Evolutionary conservation across 2,797 vertebrate species (phyloP), one percentile per base, ranked within the genome.

Genomic region (Falco peregrinus): DNA sequence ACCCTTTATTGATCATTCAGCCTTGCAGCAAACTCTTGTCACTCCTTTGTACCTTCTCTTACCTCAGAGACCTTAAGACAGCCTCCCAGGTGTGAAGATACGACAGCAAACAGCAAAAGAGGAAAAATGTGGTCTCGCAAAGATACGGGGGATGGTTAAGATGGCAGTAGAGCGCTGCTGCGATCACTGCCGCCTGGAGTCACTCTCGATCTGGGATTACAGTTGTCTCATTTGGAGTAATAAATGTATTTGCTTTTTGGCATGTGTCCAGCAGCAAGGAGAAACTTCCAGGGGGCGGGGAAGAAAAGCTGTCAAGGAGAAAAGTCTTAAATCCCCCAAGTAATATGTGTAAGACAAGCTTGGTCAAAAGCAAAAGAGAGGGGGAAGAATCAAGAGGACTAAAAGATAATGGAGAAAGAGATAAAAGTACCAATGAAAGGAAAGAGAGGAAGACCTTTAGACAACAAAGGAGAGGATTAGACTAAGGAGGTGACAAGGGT

Each of bases 391-490:
- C 41, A 10, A 28, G 21, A 6, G 25, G 33, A 31, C 37, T 54
- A 48, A 70, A 89, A 89, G 71, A 78, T 54, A 92, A 39, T 13
- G 26, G 53, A 89, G 56, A 91, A 85, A 74, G 59, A 96, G 75
- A 87, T 24, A 78, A 81, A 90, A 68, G 37, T 50, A 54, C 33
- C 53, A 75, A 28, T 18, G 51, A 83, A 91, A 94, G 63, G 71
- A 70, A 51, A 63, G 74, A 61, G 53, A 92, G 67, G 41, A 91
- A 92, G 86, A 89, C 26, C 41, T 91, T 75, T 50, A 89, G 50
- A 69, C 68, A 87, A 71, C 84, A 91, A 95, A 84, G 71, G 50
- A 85, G 53, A 68, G 29, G 84, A 94, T 85, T 48, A 83, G 71
- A 81, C 71, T 50, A 51, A 86, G 41, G 75, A 94, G 90, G 92